These are phyloP conservation scores for Cryptomyrus ogoouensis DNA, from an alignment of 2,113 vertebrate species.

Conservation along the genomic window DNA sequence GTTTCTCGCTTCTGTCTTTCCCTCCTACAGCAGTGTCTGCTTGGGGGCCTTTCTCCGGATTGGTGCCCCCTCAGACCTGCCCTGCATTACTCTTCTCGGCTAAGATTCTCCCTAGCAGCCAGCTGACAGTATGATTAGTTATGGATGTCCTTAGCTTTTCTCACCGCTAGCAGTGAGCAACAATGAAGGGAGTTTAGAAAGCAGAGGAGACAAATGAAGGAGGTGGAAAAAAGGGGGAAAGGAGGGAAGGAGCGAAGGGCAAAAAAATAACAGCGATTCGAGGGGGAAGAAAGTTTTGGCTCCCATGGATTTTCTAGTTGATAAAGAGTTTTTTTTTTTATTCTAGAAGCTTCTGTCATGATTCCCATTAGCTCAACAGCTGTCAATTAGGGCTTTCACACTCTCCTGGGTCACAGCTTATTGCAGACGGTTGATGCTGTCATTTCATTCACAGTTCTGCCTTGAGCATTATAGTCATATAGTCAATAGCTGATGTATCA, in stretches of 20 bases:
- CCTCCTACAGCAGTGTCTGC: background rate
- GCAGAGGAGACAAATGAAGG: constrained; percentile 8
- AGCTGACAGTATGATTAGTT: constrained; percentile 77
- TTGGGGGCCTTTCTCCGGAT: background rate
- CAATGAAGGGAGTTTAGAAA: constrained; percentile 44
- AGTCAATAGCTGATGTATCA: constrained; percentile 97
- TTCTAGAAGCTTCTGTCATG: constrained; percentile 79
- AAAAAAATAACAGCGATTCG: background rate
- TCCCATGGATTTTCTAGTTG: constrained; percentile 4
- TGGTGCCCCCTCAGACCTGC: constrained; percentile 10
- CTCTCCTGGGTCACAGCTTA: constrained; percentile 91
- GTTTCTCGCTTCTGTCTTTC: background rate
- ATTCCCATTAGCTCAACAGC: constrained; percentile 92
- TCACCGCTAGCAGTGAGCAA: constrained; percentile 51
- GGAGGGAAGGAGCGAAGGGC: background rate
- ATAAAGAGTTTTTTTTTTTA: constrained; percentile 3
- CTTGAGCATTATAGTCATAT: constrained; percentile 89
- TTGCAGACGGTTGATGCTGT: constrained; percentile 91
- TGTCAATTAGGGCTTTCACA: constrained; percentile 91
- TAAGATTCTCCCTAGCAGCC: constrained; percentile 70
- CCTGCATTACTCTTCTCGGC: constrained; percentile 59
- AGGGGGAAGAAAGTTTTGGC: background rate
- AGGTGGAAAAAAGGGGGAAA: constrained; percentile 52
- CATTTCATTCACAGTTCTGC: constrained; percentile 92
- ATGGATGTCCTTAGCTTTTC: constrained; percentile 66